A percentile compares a stretch with the other conserved stretches of the same genome.
Evolutionary conservation across 2,113 vertebrate genomes (phyloP).

Genomic region (Podarcis cretensis): DNA sequence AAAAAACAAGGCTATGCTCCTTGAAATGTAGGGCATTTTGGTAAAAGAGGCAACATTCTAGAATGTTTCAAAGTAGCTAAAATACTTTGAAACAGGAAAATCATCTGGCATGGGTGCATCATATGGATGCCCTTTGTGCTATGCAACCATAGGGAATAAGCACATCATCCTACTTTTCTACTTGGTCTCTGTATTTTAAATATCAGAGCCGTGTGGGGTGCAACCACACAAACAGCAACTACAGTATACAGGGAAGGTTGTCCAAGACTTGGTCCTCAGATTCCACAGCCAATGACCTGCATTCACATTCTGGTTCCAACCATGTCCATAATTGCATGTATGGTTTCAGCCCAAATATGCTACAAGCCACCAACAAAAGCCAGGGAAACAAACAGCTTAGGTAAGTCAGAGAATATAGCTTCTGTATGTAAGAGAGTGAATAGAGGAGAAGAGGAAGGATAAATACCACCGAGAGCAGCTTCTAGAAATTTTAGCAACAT

Average conservation of each 20-base stretch:
- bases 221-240: background rate
- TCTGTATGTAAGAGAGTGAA: background rate
- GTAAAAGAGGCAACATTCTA: background rate
- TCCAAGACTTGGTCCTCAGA: background rate
- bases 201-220: background rate
- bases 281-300: background rate
- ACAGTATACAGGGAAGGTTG: background rate
- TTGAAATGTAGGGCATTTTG: background rate
- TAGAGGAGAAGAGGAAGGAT: no score
- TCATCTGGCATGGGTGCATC: background rate
- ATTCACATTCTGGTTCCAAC: background rate
- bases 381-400: background rate
- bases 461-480: background rate
- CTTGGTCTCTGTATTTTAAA: background rate
- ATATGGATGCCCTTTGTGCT: background rate
- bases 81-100: background rate
- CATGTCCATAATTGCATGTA: background rate
- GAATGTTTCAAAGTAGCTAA: background rate
- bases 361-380: background rate
- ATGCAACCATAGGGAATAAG: background rate
- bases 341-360: background rate
- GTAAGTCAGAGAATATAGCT: background rate
- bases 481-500: no score
- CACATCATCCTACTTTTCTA: background rate
- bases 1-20: background rate